phyloP scores from a whole-genome alignment of 2,888 invertebrate genomes.

The Bombylius major region DNA sequence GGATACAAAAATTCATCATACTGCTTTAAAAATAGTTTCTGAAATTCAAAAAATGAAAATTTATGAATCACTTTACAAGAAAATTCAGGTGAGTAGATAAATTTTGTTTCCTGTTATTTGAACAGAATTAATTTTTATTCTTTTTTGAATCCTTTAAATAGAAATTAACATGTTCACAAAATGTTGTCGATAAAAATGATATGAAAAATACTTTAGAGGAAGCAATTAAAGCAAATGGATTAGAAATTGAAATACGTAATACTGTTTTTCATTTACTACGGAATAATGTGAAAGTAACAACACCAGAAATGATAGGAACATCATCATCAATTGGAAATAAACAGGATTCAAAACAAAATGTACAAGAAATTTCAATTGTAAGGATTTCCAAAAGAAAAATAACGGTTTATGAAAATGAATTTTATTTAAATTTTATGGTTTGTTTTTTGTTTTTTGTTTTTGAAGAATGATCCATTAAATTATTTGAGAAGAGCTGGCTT shows the following conservation, averaged over 20 bases:
- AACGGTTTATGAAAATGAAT: too few species aligned
- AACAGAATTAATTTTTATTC: background rate
- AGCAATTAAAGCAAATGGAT: slow-evolving; percentile 62
- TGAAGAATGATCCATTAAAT: slow-evolving; percentile 49
- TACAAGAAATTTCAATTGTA: background rate
- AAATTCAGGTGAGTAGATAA: slow-evolving; percentile 62
- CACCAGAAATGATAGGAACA: slow-evolving; percentile 17
- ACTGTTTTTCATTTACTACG: slow-evolving; percentile 73
- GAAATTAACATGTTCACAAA: slow-evolving; percentile 66
- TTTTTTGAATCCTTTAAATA: slow-evolving; percentile 26
- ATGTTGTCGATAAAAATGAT: slow-evolving; percentile 64
- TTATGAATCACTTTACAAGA: slow-evolving; percentile 63
- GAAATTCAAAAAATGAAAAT: slow-evolving; percentile 64
- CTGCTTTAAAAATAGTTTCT: slow-evolving; percentile 64
- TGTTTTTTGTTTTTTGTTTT: background rate
- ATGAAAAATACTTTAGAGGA: slow-evolving; percentile 64
- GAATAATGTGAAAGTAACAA: slow-evolving; percentile 35
- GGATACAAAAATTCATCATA: slow-evolving; percentile 49
- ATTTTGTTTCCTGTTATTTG: background rate
- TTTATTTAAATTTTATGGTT: background rate
- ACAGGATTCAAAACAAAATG: background rate
- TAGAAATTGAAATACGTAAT: slow-evolving; percentile 72
- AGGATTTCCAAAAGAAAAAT: too few species aligned
- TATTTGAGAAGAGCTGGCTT: slow-evolving; percentile 75
- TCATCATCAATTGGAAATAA: slow-evolving; percentile 21